Evolutionary conservation across 64 coral and sea anemone species (phyloP).

Genomic region (Actinia tenebrosa): DNA sequence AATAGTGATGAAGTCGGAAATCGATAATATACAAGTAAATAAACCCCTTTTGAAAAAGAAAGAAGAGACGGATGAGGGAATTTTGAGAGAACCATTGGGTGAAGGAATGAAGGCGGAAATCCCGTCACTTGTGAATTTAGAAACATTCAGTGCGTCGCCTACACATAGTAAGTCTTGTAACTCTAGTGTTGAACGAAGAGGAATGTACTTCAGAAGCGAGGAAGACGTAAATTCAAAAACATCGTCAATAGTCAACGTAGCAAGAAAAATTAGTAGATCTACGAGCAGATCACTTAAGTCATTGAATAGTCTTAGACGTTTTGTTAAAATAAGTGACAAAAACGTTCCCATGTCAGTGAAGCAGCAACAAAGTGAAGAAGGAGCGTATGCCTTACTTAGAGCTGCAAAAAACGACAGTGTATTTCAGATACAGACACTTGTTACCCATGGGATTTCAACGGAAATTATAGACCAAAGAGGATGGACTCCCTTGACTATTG

Average conservation of each 20-base stretch:
- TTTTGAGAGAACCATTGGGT: neutral
- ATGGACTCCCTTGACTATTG: conserved; percentile 38
- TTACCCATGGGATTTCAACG: conserved; percentile 49
- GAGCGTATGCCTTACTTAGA: conserved; percentile 34
- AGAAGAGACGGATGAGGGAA: neutral
- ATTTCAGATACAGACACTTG: conserved; percentile 24
- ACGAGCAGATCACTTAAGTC: conserved; percentile 27
- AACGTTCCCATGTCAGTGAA: conserved; percentile 26
- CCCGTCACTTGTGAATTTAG: conserved; percentile 6
- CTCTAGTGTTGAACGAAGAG: neutral
- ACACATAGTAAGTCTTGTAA: neutral
- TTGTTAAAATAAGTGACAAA: conserved; percentile 15
- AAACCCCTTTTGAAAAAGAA: neutral
- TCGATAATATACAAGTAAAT: neutral
- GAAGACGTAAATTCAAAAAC: conserved; percentile 15
- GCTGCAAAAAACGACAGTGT: conserved; percentile 39
- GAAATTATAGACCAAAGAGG: conserved; percentile 32
- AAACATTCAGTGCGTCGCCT: neutral
- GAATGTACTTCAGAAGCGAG: neutral
- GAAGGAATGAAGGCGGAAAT: no score
- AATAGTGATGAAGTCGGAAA: neutral
- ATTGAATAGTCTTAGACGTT: conserved; percentile 27
- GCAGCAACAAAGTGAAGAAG: conserved; percentile 28
- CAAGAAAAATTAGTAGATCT: conserved; percentile 16
- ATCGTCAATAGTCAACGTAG: conserved; percentile 9